Percentiles rank a stretch among this genome's conserved stretches.
Evolutionary conservation across 2,888 invertebrate species (phyloP).

Genomic region (Dyspetes luteomarginatus): DNA sequence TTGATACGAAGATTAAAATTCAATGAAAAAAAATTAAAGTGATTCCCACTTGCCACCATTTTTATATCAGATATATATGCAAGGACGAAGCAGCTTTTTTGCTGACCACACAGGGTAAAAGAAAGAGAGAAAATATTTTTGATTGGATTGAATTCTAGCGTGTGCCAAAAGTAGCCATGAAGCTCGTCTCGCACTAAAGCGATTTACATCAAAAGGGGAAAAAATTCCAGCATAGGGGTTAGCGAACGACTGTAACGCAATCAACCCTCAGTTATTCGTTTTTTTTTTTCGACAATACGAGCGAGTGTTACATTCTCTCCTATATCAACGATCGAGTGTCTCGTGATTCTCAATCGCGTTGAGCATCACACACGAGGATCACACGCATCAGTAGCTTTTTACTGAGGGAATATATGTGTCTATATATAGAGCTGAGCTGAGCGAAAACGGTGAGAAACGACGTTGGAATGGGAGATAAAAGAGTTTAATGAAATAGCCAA

Average conservation of each 20-base stretch:
- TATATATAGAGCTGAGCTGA: neutral
- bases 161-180: slow-evolving; percentile 33
- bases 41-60: too few relatives aligned
- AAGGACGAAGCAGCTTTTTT: too few relatives aligned
- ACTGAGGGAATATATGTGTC: neutral
- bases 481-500: slow-evolving; percentile 62
- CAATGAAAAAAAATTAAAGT: slow-evolving; percentile 1
- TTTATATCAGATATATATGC: too few relatives aligned
- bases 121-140: slow-evolving; percentile 2
- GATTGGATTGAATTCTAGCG: slow-evolving; percentile 7
- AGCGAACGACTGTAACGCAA: neutral
- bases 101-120: too few relatives aligned
- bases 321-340: slow-evolving; percentile 31
- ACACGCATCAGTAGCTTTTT: neutral
- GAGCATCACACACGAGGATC: slow-evolving; percentile 15
- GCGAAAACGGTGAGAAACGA: slow-evolving; percentile 21
- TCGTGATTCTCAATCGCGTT: slow-evolving; percentile 26
- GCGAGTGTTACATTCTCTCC: slow-evolving; percentile 3
- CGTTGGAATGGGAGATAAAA: slow-evolving; percentile 50
- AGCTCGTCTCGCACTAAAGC: slow-evolving; percentile 29
- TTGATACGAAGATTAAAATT: too few relatives aligned
- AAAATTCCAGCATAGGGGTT: slow-evolving; percentile 6
- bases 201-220: slow-evolving; percentile 27
- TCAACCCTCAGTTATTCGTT: neutral
- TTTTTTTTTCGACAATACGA: neutral